Conservation (phyloP, 2,888 invertebrate genomes). For the Melanotus villosus region DNA sequence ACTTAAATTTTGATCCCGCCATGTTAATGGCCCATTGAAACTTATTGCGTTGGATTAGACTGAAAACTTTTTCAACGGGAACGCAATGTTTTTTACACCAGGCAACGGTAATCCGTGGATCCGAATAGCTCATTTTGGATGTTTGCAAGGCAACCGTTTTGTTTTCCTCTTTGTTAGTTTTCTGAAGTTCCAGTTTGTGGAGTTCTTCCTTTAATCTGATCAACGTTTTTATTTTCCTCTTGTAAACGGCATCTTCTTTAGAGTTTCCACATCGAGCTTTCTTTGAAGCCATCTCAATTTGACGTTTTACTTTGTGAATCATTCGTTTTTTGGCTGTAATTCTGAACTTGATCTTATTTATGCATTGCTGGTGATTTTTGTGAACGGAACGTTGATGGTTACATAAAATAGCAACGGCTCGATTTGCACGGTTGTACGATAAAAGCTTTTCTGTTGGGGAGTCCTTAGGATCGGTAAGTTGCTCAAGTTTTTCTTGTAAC, state of each 20-base stretch:
- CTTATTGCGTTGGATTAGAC: slow-evolving; percentile 98
- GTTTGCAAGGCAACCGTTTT: slow-evolving; percentile 99
- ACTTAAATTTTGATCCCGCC: slow-evolving; percentile 88
- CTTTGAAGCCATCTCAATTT: too few species aligned
- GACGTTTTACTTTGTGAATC: too few species aligned
- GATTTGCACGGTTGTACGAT: slow-evolving; percentile 97
- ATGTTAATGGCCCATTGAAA: slow-evolving; percentile 99
- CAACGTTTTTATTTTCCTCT: too few species aligned
- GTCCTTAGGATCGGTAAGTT: slow-evolving; percentile 86
- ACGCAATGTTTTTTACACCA: slow-evolving; percentile 99
- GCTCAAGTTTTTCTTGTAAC: slow-evolving; percentile 93
- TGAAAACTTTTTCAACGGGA: slow-evolving; percentile 98
- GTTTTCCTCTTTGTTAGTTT: slow-evolving; percentile 77
- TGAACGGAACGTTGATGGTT: slow-evolving; percentile 81
- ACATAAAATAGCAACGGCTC: slow-evolving; percentile 98
- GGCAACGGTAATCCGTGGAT: slow-evolving; percentile 98
- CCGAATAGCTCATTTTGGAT: slow-evolving; percentile 98
- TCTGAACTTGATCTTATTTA: neutral
- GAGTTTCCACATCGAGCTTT: too few species aligned
- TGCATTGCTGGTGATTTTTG: neutral
- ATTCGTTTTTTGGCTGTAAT: neutral
- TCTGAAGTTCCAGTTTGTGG: too few species aligned
- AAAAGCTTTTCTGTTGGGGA: slow-evolving; percentile 89
- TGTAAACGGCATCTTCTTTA: too few species aligned
- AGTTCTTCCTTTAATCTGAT: too few species aligned